Evolutionary conservation across 2,888 invertebrate genomes (phyloP), one percentile per base, ranked within the genome.

Genomic region (Lithophane ornitopus): DNA sequence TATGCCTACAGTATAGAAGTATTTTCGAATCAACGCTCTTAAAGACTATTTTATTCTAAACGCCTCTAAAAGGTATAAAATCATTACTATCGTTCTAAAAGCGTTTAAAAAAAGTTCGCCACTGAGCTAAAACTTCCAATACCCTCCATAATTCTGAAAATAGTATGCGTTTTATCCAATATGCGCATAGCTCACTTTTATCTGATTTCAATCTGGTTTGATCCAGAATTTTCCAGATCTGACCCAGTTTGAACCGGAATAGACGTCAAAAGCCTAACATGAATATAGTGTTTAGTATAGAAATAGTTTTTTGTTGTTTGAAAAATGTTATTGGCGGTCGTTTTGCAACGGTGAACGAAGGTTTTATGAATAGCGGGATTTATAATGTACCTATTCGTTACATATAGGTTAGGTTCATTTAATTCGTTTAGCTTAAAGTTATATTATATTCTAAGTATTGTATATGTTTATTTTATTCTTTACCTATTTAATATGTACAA

Each of bases 121-220:
- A 46, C 34, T 1, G 16, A 22, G 3, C 8, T 4, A 39, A 68
- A 28, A 78, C 49, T 68, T 68, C 16, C 16, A 68, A 22, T 28
- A 67, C 19, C 46, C 28, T 19, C 11, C 16, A 16, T 59, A 41
- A 19, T 14, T 56, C 46, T 28, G n/a, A 61, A 81, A 69, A 80
- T 62, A 34, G 66, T 58, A 82, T 63, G 56, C 52, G 67, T 69
- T 77, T 67, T 58, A 62, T 81, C 68, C 68, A 82, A 82, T 69
- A 84, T 52, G 28, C 49, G 34, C 59, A 78, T n/a, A 58, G 79
- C 62, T 70, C 62, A 65, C 49, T 84, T 84, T 80, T 84, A 71
- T 80, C 59, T 70, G 49, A 22, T 67, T 74, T 74, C 71, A 84
- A 79, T 81, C 69, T 49, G 72, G 76, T 70, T 76, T 54, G 44